Evolutionary conservation across 2,113 vertebrate species (phyloP), one percentile per base, ranked within the genome.

Genomic region (Sakesphorus luctuosus): DNA sequence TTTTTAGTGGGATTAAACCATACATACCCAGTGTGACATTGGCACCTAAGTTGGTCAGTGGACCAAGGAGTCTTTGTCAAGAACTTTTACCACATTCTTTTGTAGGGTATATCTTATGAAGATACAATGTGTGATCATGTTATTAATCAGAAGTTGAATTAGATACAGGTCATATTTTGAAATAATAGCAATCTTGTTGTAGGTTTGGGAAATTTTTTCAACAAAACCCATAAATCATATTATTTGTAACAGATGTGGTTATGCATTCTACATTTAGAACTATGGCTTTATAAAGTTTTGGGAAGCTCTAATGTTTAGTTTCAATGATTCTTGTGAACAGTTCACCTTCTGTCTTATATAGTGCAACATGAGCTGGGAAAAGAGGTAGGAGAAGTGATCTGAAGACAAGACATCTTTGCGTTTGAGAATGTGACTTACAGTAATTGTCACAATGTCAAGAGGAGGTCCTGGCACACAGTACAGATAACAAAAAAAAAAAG

Each of bases 351-450:
- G 33, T 85, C 81, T 85, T 91, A 78, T 21, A 31, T 56, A 52
- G 65, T 80, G n/a, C 52, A 75, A 86, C 65, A 72, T 44, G 47
- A 89, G 63, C 1, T 1, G 18, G 33, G 56, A 69, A 67, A 85
- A 79, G 79, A 79, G 24, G 38, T 61, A 94, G 75, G 33, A 93
- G 46, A 93, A 77, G 24, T 63, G 72, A 94, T 95, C 63, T 71
- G 47, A 90, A 95, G 78, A 78, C 62, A 89, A 91, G 80, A 90
- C 47, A 87, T 73, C 69, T 93, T 90, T 94, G 19, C 82, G 78
- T 77, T 88, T 88, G 65, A 86, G 68, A 96, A 93, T 95, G 68
- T 95, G 93, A 94, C 72, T 95, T 95, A 68, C 43, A 93, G 79
- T 67, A 72, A 88, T 78, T 94, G 93, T 95, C 85, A 81, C 68